phyloP scores from a whole-genome alignment of 2,888 invertebrate genomes.

The Epicampocera succincta region DNA sequence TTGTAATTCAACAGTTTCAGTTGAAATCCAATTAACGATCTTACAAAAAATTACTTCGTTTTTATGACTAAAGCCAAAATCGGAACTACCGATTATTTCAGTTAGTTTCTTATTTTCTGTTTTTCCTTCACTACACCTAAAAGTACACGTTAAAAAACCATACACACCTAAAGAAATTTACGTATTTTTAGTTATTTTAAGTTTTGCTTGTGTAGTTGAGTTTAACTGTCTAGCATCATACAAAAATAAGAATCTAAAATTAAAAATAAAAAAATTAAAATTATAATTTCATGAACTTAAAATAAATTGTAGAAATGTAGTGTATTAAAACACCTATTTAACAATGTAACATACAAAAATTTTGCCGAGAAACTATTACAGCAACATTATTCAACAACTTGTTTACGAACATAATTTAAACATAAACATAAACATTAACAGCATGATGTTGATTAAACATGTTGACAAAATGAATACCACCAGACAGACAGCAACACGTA shows the following conservation, averaged over 20 bases:
- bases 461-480: slow-evolving; percentile 41
- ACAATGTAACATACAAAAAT: slow-evolving; percentile 19
- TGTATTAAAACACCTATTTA: slow-evolving; percentile 55
- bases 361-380: slow-evolving; percentile 7
- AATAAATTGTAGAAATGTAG: slow-evolving; percentile 68
- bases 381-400: slow-evolving; percentile 23
- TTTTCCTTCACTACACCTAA: neutral
- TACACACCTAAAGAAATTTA: slow-evolving; percentile 46
- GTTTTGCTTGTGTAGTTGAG: slow-evolving; percentile 69
- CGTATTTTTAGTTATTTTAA: slow-evolving; percentile 57
- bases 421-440: slow-evolving; percentile 27
- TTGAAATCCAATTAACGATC: too few species aligned
- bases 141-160: neutral
- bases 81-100: too few species aligned
- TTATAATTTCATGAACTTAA: slow-evolving; percentile 57
- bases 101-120: too few species aligned
- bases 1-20: too few species aligned
- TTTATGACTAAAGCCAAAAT: too few species aligned
- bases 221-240: slow-evolving; percentile 69
- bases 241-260: slow-evolving; percentile 67
- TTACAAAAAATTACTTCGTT: too few species aligned
- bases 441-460: slow-evolving; percentile 58
- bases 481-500: slow-evolving; percentile 4
- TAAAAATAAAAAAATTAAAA: slow-evolving; percentile 56
- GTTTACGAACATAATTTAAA: slow-evolving; percentile 15